Conservation (phyloP, 1,140 invertebrate species). For the Trachymyrmex cornetzi region DNA sequence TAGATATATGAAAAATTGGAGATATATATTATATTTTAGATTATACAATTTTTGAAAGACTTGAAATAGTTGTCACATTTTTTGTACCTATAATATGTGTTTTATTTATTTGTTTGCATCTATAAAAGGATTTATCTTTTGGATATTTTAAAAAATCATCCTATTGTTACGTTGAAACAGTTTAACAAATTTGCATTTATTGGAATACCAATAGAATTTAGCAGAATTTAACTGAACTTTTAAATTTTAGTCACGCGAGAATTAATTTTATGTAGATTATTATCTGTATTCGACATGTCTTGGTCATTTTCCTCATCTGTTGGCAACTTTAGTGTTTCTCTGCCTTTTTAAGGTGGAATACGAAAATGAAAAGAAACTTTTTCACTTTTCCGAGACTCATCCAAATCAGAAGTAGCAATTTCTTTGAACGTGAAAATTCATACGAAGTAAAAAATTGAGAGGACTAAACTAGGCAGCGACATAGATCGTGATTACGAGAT, state of each 20-base stretch:
- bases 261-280: conserved; percentile 58
- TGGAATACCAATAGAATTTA: conserved; percentile 25
- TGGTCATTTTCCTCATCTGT: background rate
- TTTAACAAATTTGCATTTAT: conserved; percentile 29
- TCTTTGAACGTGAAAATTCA: conserved; percentile 51
- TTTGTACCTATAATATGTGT: background rate
- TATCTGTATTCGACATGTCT: conserved; percentile 35
- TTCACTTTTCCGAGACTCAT: conserved; percentile 44
- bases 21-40: background rate
- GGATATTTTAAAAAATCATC: conserved; percentile 16
- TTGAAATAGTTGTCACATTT: background rate
- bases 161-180: background rate
- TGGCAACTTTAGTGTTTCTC: conserved; percentile 31
- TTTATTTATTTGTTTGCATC: background rate
- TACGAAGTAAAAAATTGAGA: conserved; percentile 37
- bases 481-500: conserved; percentile 44
- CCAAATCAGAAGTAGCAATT: conserved; percentile 59
- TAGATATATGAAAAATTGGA: background rate
- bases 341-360: conserved; percentile 27
- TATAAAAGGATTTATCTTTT: background rate
- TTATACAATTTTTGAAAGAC: background rate
- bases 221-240: background rate
- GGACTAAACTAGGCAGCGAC: conserved; percentile 4
- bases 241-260: conserved; percentile 9
- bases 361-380: conserved; percentile 56